A percentile compares a stretch with the other conserved stretches of the same genome.
phyloP scores from a whole-genome alignment of 2,797 vertebrate genomes.

The Ficedula albicollis region DNA sequence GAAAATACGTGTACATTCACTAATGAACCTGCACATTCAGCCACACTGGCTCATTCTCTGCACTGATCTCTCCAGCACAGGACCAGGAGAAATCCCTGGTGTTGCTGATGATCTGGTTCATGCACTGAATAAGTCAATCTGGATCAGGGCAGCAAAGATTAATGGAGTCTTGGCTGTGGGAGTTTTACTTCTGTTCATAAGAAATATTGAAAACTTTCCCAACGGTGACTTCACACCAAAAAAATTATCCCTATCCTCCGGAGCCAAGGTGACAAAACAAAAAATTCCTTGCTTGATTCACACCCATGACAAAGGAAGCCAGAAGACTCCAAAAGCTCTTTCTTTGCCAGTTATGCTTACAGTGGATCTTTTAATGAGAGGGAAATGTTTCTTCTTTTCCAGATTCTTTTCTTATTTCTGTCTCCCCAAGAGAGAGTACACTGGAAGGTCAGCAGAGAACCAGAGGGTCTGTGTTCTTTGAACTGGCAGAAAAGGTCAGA shows the following conservation, averaged over 20 bases:
- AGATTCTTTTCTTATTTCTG: background rate
- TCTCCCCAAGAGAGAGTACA: background rate
- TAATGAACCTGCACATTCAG: background rate
- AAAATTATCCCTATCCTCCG: background rate
- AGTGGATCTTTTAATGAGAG: background rate
- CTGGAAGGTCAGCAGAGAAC: background rate
- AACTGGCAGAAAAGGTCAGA: conserved; percentile 47
- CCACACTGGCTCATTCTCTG: background rate
- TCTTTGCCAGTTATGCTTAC: background rate
- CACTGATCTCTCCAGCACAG: background rate
- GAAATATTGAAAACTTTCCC: background rate
- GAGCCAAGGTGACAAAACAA: background rate
- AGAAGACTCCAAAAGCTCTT: background rate
- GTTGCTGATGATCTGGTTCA: conserved; percentile 17
- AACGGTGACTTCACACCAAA: background rate
- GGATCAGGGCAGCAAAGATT: conserved; percentile 52
- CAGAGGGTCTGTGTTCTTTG: background rate
- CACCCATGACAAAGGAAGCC: background rate
- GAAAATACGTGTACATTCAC: background rate
- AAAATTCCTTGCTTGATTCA: background rate
- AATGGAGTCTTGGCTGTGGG: background rate
- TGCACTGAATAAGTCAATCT: conserved; percentile 19
- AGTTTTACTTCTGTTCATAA: conserved; percentile 21
- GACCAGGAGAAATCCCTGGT: background rate
- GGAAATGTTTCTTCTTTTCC: background rate